Percentiles rank a stretch among this genome's conserved stretches.
phyloP scores from a whole-genome alignment of 2,888 invertebrate genomes.

The Stenoptilia bipunctidactyla region DNA sequence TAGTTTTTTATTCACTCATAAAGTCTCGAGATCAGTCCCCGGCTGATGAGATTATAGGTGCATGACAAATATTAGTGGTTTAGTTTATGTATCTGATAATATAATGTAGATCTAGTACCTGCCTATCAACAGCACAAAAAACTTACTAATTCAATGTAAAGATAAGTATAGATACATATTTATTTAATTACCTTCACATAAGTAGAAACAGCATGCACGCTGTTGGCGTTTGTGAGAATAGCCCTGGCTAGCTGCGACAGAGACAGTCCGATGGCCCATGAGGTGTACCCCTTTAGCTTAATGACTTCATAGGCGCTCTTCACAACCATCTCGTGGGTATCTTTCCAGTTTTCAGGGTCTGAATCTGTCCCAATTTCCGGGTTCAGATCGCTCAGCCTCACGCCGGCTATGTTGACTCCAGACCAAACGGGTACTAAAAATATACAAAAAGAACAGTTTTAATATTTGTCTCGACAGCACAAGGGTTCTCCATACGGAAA shows the following conservation, averaged over 20 bases:
- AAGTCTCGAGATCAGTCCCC: no score
- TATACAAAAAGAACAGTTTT: no score
- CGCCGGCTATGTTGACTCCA: constrained; percentile 92
- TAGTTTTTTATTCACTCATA: no score
- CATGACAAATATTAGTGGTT: no score
- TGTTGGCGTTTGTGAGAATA: constrained; percentile 79
- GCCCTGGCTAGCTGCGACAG: constrained; percentile 78
- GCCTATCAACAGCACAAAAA: no score
- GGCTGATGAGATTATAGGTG: no score
- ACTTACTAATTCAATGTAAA: no score
- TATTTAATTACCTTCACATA: constrained; percentile 80
- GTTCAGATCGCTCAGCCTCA: constrained; percentile 83
- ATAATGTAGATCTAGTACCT: no score
- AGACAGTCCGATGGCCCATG: constrained; percentile 91
- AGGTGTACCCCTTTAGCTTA: constrained; percentile 89
- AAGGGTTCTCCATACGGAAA: no score
- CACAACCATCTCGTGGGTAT: constrained; percentile 84
- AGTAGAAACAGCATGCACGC: constrained; percentile 85
- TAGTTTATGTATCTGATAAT: no score
- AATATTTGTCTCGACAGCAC: no score
- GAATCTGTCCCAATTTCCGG: constrained; percentile 77
- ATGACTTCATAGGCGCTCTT: constrained; percentile 91
- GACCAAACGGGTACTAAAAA: constrained; percentile 90
- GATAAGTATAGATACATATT: no score
- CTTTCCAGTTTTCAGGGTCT: constrained; percentile 84